Evolutionary conservation across 1,140 invertebrate genomes (phyloP).

Genomic region (Caenorhabditis briggsae): DNA sequence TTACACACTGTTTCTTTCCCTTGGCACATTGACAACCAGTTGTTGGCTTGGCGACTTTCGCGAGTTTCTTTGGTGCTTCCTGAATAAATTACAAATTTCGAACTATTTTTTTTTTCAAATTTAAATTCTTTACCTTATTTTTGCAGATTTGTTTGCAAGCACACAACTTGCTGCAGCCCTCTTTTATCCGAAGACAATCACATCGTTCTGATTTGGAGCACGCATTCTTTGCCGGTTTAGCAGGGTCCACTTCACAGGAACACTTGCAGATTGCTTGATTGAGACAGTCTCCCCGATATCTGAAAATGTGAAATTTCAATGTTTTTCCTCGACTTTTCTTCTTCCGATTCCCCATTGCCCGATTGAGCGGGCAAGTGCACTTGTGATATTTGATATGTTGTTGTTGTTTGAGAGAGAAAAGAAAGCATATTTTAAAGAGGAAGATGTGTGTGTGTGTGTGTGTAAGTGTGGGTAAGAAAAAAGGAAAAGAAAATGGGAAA

Average conservation of each 20-base stretch:
- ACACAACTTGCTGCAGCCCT: constrained; percentile 76
- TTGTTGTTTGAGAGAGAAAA: constrained; percentile 27
- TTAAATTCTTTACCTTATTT: constrained; percentile 67
- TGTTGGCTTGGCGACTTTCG: constrained; percentile 74
- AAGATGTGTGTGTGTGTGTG: not conserved
- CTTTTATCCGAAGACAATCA: constrained; percentile 77
- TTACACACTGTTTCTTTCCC: constrained; percentile 77
- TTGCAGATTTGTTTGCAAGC: constrained; percentile 78
- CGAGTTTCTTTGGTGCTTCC: constrained; percentile 74
- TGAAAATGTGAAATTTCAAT: constrained; percentile 57
- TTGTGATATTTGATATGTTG: constrained; percentile 53
- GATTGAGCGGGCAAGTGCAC: constrained; percentile 28
- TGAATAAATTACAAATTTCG: constrained; percentile 3
- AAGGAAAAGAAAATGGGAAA: not conserved
- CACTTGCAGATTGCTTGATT: constrained; percentile 78
- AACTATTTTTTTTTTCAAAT: not conserved
- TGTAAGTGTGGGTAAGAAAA: constrained; percentile 37
- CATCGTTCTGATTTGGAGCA: constrained; percentile 76
- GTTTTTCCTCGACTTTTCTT: not conserved
- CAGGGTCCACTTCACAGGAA: constrained; percentile 78
- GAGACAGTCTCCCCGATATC: constrained; percentile 77
- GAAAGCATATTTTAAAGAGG: not conserved
- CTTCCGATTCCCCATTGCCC: constrained; percentile 42
- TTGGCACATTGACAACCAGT: constrained; percentile 77
- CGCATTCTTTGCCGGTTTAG: constrained; percentile 77